phyloP scores from a whole-genome alignment of 30 jellyfish, hydroid and myxozoan species.

The Pseudorhiza aurosa region DNA sequence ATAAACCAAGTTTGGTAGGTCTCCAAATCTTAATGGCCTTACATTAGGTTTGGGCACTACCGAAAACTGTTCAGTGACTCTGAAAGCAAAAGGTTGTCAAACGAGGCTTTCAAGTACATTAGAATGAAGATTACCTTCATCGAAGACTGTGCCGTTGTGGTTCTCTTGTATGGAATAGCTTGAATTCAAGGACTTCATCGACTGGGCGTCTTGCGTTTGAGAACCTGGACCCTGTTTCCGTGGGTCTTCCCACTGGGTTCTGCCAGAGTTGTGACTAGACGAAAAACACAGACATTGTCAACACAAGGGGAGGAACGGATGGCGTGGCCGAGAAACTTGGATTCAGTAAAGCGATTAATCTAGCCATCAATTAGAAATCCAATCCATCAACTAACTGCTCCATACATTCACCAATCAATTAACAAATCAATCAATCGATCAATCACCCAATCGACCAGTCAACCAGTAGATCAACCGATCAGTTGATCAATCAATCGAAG shows the following conservation, averaged over 20 bases:
- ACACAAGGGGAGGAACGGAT: no score
- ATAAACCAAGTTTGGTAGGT: no score
- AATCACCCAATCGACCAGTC: background rate
- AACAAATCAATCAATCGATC: background rate
- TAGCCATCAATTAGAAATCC: background rate
- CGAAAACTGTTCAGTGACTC: no score
- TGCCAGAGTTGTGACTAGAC: conserved; percentile 98
- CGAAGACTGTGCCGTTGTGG: conserved; percentile 27
- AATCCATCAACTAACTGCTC: background rate
- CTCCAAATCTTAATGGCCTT: no score
- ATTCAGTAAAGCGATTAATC: background rate
- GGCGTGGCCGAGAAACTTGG: no score
- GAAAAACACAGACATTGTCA: background rate
- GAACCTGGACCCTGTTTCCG: conserved; percentile 66
- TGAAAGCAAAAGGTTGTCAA: no score
- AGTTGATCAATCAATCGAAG: background rate
- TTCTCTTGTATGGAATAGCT: conserved; percentile 55
- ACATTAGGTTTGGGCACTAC: no score
- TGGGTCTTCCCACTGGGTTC: conserved; percentile 99
- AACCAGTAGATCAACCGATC: background rate
- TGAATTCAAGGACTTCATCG: conserved; percentile 56
- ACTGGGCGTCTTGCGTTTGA: conserved; percentile 52
- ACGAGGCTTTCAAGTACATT: no score
- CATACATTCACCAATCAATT: background rate
- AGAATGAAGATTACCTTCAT: conserved; percentile 16